Evolutionary conservation across 2,113 vertebrate genomes (phyloP).

Genomic region (Pangasianodon hypophthalmus): DNA sequence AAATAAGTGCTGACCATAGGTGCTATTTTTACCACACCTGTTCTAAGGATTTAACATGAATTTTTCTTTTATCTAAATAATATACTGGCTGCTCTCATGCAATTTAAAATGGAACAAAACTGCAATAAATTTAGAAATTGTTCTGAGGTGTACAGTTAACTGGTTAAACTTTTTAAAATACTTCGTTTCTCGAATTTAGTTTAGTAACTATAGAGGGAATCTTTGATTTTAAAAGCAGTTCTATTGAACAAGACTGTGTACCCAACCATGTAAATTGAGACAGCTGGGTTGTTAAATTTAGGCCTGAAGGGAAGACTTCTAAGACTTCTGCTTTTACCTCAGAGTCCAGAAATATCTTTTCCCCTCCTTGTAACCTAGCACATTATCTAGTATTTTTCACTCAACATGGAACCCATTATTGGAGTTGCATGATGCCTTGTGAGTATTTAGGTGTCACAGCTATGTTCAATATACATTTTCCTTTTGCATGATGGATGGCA

Average conservation of each 20-base stretch:
- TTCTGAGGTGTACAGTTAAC: background rate
- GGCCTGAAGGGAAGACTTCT: background rate
- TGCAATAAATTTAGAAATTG: background rate
- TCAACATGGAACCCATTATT: background rate
- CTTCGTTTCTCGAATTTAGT: background rate
- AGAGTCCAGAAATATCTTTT: background rate
- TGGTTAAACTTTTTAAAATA: background rate
- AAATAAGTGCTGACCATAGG: background rate
- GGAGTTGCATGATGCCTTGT: conserved; percentile 26
- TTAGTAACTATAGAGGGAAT: background rate
- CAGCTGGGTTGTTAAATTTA: background rate
- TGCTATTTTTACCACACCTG: background rate
- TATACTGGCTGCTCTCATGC: background rate
- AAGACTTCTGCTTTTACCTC: background rate
- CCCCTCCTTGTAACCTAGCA: background rate
- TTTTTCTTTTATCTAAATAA: background rate
- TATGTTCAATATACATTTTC: conserved; percentile 2
- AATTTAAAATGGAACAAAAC: background rate
- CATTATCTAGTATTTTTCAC: background rate
- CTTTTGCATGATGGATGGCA: conserved; percentile 49
- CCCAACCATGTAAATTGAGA: background rate
- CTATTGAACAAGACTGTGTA: background rate
- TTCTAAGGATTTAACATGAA: background rate
- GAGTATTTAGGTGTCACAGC: background rate
- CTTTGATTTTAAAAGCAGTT: background rate